A percentile compares a stretch with the other conserved stretches of the same genome.
Evolutionary conservation across 2,888 invertebrate genomes (phyloP).

Genomic region (Choristoneura rosaceana): DNA sequence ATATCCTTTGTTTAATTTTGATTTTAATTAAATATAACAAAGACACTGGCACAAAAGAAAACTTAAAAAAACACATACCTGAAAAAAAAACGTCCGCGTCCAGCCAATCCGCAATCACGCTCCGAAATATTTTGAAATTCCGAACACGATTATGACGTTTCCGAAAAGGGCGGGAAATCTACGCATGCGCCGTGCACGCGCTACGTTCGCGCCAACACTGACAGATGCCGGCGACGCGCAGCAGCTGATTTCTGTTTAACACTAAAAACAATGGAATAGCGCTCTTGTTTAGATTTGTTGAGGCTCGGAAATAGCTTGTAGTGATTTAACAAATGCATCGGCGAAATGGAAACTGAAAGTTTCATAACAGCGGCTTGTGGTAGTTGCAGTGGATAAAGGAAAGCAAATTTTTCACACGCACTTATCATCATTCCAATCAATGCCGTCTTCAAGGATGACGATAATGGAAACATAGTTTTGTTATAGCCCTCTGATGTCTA

Average conservation of each 20-base stretch:
- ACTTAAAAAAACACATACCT: conserved; percentile 13
- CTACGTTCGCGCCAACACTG: conserved; percentile 70
- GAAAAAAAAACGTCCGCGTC: not conserved
- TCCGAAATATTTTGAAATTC: conserved; percentile 34
- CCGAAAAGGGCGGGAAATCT: conserved; percentile 54
- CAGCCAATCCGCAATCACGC: conserved; percentile 2
- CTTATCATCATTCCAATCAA: not conserved
- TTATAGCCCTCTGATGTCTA: too few species aligned
- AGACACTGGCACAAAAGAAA: conserved; percentile 9
- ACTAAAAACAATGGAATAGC: conserved; percentile 21
- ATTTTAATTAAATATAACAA: not conserved
- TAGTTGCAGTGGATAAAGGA: not conserved
- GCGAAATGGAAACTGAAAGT: conserved; percentile 25
- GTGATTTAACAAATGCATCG: not conserved
- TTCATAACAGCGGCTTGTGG: not conserved
- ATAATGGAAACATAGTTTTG: too few species aligned
- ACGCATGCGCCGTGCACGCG: conserved; percentile 56
- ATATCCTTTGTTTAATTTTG: not conserved
- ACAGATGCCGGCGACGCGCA: conserved; percentile 59
- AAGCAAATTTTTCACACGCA: not conserved
- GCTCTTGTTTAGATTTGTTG: conserved; percentile 1
- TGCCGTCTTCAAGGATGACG: too few species aligned
- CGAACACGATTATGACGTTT: conserved; percentile 38
- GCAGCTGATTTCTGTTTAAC: conserved; percentile 65
- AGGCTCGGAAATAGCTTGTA: not conserved